phyloP scores from a whole-genome alignment of 2,113 vertebrate species.

The Callocephalon fimbriatum region DNA sequence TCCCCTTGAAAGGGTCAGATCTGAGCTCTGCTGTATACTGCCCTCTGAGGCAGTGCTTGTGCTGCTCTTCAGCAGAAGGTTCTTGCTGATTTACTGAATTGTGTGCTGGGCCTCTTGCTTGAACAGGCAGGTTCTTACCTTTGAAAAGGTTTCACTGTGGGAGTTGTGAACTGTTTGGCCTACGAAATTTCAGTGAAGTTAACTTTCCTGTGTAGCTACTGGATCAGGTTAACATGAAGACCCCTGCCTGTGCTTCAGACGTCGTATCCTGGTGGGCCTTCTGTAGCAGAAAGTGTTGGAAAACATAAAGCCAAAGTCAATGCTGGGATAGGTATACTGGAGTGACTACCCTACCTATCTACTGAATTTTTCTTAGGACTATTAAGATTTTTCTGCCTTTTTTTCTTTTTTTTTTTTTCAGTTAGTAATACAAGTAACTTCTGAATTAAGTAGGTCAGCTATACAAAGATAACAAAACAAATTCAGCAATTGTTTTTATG shows the following conservation, averaged over 20 bases:
- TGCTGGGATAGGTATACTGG: neutral
- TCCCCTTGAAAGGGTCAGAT: neutral
- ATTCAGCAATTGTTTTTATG: neutral
- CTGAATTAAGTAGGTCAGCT: neutral
- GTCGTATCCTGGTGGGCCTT: neutral
- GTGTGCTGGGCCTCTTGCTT: neutral
- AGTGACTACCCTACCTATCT: neutral
- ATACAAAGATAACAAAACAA: neutral
- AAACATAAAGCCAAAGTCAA: neutral
- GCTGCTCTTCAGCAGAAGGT: neutral
- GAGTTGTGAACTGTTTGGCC: neutral
- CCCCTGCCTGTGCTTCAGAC: neutral
- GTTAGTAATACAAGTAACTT: neutral
- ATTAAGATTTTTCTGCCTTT: neutral
- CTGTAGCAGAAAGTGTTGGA: neutral
- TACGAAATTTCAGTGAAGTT: neutral
- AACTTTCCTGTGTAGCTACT: neutral
- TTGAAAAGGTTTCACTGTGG: neutral
- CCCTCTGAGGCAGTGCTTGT: neutral
- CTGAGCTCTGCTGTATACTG: neutral
- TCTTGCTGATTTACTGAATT: rapidly evolving
- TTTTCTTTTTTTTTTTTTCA: neutral
- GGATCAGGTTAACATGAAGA: neutral
- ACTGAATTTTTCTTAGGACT: neutral
- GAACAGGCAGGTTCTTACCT: neutral